These are phyloP conservation scores for Helicoverpa armigera DNA, from an alignment of 1,140 invertebrate genomes.

Conservation along the genomic window DNA sequence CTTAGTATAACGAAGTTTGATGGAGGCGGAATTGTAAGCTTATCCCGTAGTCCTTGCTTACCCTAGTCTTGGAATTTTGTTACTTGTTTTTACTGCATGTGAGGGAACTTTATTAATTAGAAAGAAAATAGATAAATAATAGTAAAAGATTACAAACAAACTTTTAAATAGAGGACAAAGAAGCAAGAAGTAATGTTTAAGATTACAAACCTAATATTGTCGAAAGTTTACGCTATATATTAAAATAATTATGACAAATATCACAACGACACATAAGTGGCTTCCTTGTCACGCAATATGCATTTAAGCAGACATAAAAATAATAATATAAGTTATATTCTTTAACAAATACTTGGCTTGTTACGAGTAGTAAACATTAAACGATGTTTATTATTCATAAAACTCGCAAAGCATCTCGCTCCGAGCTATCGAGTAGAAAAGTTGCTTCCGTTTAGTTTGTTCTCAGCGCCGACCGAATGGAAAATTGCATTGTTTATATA, in stretches of 20 bases:
- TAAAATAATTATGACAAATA: no score
- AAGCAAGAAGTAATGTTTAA: no score
- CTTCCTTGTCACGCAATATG: not conserved
- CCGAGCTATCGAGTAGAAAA: conserved; percentile 50
- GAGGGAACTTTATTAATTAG: no score
- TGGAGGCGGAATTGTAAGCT: not conserved
- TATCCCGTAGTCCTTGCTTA: not conserved
- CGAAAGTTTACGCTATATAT: no score
- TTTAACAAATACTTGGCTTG: conserved; percentile 32
- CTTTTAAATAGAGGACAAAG: no score
- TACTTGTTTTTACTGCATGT: no score
- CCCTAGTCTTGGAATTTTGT: no score
- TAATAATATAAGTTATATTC: conserved; percentile 8
- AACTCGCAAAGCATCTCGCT: conserved; percentile 38
- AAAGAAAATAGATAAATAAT: no score
- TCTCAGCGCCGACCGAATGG: conserved; percentile 50
- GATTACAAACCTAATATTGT: no score
- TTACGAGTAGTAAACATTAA: conserved; percentile 41
- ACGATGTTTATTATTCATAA: conserved; percentile 54
- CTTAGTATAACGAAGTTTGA: conserved; percentile 7
- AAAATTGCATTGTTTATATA: conserved; percentile 52
- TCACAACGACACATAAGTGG: no score
- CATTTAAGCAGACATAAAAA: not conserved
- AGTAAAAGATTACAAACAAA: no score
- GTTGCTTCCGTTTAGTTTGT: conserved; percentile 48